Percentiles rank a stretch among this genome's conserved stretches.
These are phyloP conservation scores for Scaptomyza reducta DNA, from an alignment of 2,888 invertebrate genomes.

Conservation along the genomic window DNA sequence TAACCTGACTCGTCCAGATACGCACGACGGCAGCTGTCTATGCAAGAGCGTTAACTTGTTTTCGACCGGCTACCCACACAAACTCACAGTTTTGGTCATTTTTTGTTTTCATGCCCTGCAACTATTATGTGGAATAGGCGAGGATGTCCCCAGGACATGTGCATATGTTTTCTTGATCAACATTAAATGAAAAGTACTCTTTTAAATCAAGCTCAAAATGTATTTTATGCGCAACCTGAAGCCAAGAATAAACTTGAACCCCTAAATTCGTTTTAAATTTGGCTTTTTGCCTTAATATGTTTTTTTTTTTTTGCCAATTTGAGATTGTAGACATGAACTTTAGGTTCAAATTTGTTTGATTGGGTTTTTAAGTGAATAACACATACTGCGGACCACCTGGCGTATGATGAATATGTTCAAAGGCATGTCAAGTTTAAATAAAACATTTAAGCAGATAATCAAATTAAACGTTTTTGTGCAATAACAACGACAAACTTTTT, in stretches of 20 bases:
- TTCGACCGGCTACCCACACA: conserved; percentile 13
- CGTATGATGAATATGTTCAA: not conserved
- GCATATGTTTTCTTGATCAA: not conserved
- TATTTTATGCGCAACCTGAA: no score
- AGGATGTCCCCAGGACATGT: not conserved
- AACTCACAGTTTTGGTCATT: no score
- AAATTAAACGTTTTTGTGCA: no score
- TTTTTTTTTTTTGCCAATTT: no score
- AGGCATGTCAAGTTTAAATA: not conserved
- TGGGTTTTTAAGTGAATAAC: no score
- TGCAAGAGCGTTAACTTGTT: conserved; percentile 56
- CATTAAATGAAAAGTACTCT: no score
- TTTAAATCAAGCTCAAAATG: no score
- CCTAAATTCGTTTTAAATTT: no score
- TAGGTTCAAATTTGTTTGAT: no score
- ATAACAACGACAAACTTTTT: not conserved
- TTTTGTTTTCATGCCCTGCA: conserved; percentile 1
- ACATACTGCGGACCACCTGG: not conserved
- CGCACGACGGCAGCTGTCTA: conserved; percentile 58
- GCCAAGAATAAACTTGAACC: no score
- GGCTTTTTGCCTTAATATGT: no score
- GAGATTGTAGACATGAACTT: no score
- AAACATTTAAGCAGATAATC: not conserved
- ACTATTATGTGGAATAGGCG: not conserved
- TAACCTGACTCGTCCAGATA: conserved; percentile 73